Percentiles rank a stretch among this genome's conserved stretches.
Conservation (phyloP, 2,888 invertebrate species). For the Anorthoa munda region DNA sequence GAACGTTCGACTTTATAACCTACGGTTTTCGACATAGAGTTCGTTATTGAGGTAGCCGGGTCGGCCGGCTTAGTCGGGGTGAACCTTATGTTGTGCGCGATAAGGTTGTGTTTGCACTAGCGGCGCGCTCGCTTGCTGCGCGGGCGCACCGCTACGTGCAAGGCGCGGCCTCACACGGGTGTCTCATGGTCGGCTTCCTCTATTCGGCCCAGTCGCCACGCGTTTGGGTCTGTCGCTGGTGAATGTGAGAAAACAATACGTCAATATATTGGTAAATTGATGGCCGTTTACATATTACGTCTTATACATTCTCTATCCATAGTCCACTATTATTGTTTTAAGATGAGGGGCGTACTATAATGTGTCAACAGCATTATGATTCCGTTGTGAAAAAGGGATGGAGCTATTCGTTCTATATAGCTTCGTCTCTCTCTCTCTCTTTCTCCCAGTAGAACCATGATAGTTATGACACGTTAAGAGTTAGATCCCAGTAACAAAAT, state of each 20-base stretch:
- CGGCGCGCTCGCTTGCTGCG: constrained; percentile 71
- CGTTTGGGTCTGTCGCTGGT: constrained; percentile 94
- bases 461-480: too few relatives aligned
- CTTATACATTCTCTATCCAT: background rate
- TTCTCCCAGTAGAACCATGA: too few relatives aligned
- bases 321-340: constrained; percentile 3
- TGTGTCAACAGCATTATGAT: too few relatives aligned
- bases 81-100: constrained; percentile 22
- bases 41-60: constrained; percentile 58
- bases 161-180: constrained; percentile 92
- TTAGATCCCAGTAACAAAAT: background rate
- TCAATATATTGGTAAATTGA: constrained; percentile 12
- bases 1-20: constrained; percentile 54
- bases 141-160: constrained; percentile 81
- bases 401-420: too few relatives aligned
- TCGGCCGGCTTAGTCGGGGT: constrained; percentile 43
- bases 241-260: constrained; percentile 5
- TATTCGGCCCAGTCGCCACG: constrained; percentile 95
- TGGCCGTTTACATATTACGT: constrained; percentile 23
- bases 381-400: too few relatives aligned
- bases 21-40: constrained; percentile 47
- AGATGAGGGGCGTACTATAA: too few relatives aligned
- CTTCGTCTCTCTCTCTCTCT: too few relatives aligned
- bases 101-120: constrained; percentile 43
- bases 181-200: constrained; percentile 96